Conservation (phyloP, 2,888 invertebrate genomes). For the Bellardia pandia region DNA sequence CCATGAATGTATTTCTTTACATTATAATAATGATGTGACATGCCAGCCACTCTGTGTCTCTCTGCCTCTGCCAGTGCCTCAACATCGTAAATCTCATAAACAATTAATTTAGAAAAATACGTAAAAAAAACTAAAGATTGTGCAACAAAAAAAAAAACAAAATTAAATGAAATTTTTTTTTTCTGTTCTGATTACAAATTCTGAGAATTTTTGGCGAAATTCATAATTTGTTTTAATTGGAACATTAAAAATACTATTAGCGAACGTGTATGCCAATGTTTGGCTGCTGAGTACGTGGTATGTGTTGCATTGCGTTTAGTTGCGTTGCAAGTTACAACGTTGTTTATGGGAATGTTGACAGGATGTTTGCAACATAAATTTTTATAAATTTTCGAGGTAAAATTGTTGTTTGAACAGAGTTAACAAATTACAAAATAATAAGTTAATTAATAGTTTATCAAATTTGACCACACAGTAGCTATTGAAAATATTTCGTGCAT, state of each 20-base stretch:
- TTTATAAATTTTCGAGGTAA: background rate
- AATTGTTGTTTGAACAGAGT: background rate
- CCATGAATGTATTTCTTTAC: slow-evolving; percentile 48
- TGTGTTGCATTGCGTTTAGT: background rate
- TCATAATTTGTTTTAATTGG: slow-evolving; percentile 71
- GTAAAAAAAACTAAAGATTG: slow-evolving; percentile 24
- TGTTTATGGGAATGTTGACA: slow-evolving; percentile 59
- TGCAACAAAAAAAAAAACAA: background rate
- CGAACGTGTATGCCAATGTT: slow-evolving; percentile 9
- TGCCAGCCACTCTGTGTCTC: slow-evolving; percentile 23
- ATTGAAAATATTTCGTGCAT: too few species aligned
- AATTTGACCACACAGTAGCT: background rate
- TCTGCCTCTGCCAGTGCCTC: slow-evolving; percentile 1
- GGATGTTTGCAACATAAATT: slow-evolving; percentile 70
- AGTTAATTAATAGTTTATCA: background rate
- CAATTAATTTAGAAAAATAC: slow-evolving; percentile 72
- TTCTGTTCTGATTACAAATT: slow-evolving; percentile 67
- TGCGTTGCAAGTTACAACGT: background rate
- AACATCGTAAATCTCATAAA: slow-evolving; percentile 66
- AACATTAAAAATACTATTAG: slow-evolving; percentile 67
- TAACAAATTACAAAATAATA: background rate
- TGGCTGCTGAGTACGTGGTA: background rate
- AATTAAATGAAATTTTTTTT: slow-evolving; percentile 53
- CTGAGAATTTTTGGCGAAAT: slow-evolving; percentile 71
- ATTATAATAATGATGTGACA: slow-evolving; percentile 16